phyloP scores from a whole-genome alignment of 2,797 vertebrate genomes.

The Chloroceryle amazona region DNA sequence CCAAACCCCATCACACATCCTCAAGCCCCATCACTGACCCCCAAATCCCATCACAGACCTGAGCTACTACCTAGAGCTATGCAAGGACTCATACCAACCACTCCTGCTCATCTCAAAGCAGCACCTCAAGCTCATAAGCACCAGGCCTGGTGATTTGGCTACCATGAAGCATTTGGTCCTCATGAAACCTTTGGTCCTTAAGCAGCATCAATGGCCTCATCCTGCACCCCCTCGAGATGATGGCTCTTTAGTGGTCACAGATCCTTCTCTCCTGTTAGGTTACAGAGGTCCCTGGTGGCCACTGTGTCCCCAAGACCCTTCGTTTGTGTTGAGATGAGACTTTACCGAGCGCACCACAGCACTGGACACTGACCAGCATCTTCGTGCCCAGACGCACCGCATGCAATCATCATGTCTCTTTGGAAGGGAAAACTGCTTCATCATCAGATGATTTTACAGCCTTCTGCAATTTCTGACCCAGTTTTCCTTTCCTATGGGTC shows the following conservation, averaged over 20 bases:
- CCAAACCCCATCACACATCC: neutral
- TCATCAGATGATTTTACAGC: neutral
- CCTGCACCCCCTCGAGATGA: accelerated
- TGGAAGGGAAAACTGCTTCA: neutral
- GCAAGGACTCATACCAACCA: neutral
- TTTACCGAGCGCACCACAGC: accelerated
- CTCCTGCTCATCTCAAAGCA: accelerated
- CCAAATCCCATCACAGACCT: neutral
- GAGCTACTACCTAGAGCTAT: accelerated
- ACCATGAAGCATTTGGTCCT: neutral
- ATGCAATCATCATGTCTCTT: accelerated
- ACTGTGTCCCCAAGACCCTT: neutral
- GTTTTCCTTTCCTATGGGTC: neutral
- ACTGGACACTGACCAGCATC: accelerated
- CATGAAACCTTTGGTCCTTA: neutral
- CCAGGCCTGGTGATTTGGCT: neutral
- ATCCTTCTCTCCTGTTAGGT: neutral
- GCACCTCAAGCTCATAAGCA: neutral
- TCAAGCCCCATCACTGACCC: neutral
- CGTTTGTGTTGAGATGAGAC: neutral
- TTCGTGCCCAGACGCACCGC: accelerated
- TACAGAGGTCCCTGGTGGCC: accelerated
- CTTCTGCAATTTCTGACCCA: neutral
- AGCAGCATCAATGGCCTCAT: neutral
- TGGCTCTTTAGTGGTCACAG: accelerated